Evolutionary conservation across 2,797 vertebrate species (phyloP), one percentile per base, ranked within the genome.

Genomic region (Lepilemur ruficaudatus): DNA sequence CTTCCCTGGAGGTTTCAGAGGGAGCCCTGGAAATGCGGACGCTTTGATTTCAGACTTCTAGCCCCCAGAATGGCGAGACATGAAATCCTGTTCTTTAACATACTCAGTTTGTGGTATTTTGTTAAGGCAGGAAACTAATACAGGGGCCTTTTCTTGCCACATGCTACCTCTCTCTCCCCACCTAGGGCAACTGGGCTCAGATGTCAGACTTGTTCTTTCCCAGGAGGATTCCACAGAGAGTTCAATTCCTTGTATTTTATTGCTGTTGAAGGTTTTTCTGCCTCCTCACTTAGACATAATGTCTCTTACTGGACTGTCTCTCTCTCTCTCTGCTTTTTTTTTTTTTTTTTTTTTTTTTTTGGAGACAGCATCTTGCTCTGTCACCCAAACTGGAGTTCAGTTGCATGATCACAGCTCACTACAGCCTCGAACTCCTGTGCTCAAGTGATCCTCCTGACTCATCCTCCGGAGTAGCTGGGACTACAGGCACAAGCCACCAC

Each of bases 111-210:
- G 7, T 13, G 10, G 12, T 28, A 48, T 28, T 13, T 8, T 75
- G 13, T n/a, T 61, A 61, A 14, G 6, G 23, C 15, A 35, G 35
- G 50, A 17, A n/a, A 20, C 23, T 83, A 57, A 43, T 35, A 28
- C 17, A 20, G 0, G 7, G 41, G 5, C 7, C 17, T 63, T 65
- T n/a, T 17, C 91, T 20, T 23, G 35, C 17, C 73, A 32, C 1
- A 43, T 25, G 13, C 0, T 0, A 20, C 18, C 38, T 65, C 13
- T 20, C 14, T 52, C 3, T 30, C 7, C n/a, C 17, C 3, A 35
- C 20, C 46, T 23, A 85, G 7, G 1, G 22, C 70, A 52, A 35
- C 65, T 82, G 3, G 12, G 5, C 18, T 92, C n/a, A 61, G 38
- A 13, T 55, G 12, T 46, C 79, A 83, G 48, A 9, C 38, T 86